phyloP scores from a whole-genome alignment of 2,888 invertebrate species.

The Vanessa cardui region DNA sequence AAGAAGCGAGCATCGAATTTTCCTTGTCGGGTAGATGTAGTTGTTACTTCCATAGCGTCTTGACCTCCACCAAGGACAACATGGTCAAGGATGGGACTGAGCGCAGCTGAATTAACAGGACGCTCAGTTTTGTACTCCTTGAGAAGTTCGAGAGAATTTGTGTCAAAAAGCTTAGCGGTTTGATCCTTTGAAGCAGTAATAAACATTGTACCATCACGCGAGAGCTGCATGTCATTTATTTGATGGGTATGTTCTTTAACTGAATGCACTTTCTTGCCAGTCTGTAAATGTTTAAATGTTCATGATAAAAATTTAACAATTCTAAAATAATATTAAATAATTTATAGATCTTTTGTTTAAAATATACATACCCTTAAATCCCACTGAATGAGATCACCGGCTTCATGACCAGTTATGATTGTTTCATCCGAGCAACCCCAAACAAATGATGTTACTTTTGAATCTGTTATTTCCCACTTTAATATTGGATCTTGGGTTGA shows the following conservation, averaged over 20 bases:
- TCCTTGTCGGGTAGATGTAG: constrained; percentile 95
- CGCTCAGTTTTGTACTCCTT: constrained; percentile 99
- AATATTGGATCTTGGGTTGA: constrained; percentile 88
- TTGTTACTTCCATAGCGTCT: constrained; percentile 99
- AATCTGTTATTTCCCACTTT: constrained; percentile 89
- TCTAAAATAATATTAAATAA: background rate
- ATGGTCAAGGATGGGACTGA: constrained; percentile 97
- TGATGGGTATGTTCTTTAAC: constrained; percentile 91
- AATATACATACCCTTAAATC: constrained; percentile 88
- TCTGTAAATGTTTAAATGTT: constrained; percentile 70
- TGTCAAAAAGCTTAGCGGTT: constrained; percentile 97
- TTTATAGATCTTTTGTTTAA: background rate
- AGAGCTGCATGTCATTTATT: constrained; percentile 98
- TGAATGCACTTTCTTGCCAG: constrained; percentile 90
- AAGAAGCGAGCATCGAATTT: constrained; percentile 98
- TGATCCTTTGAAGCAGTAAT: constrained; percentile 98
- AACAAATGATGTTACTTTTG: constrained; percentile 95
- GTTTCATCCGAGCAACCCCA: constrained; percentile 98
- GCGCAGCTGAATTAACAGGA: constrained; percentile 98
- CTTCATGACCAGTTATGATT: constrained; percentile 96
- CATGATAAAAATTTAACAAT: too few species aligned
- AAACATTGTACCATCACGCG: constrained; percentile 96
- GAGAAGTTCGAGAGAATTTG: constrained; percentile 91
- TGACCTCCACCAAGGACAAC: constrained; percentile 99
- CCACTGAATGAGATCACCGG: constrained; percentile 96